Conservation (phyloP, 2,113 vertebrate species). For the Odontophorus gujanensis region DNA sequence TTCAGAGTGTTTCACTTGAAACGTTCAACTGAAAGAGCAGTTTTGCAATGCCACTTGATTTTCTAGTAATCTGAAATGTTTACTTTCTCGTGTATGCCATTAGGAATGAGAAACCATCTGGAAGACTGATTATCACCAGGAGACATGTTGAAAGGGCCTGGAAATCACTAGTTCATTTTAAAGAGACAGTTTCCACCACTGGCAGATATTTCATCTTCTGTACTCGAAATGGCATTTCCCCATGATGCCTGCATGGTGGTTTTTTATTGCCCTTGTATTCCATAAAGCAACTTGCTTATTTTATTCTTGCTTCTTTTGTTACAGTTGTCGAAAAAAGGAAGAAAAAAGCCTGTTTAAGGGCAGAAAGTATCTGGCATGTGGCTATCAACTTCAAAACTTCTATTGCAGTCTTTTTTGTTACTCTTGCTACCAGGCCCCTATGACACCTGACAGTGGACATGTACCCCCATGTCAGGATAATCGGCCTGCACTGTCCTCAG, state of each 20-base stretch:
- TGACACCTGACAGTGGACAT: conserved; percentile 74
- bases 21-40: conserved; percentile 29
- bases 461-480: conserved; percentile 71
- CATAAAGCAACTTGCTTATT: conserved; percentile 61
- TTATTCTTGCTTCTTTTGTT: conserved; percentile 77
- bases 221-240: conserved; percentile 22
- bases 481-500: conserved; percentile 69
- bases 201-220: conserved; percentile 54
- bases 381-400: conserved; percentile 73
- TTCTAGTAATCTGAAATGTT: conserved; percentile 66
- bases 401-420: conserved; percentile 74
- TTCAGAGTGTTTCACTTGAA: conserved; percentile 35
- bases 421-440: conserved; percentile 73
- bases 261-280: conserved; percentile 66
- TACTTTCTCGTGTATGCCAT: conserved; percentile 51
- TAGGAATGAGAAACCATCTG: conserved; percentile 63
- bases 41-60: conserved; percentile 46
- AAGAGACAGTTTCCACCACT: conserved; percentile 54
- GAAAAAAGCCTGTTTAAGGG: conserved; percentile 74
- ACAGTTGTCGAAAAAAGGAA: conserved; percentile 73
- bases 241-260: conserved; percentile 52
- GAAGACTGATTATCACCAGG: conserved; percentile 63
- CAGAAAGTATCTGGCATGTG: conserved; percentile 73
- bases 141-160: conserved; percentile 51
- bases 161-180: conserved; percentile 55